Evolutionary conservation across 1,140 invertebrate genomes (phyloP).

Genomic region (Euura saliciscinereae): DNA sequence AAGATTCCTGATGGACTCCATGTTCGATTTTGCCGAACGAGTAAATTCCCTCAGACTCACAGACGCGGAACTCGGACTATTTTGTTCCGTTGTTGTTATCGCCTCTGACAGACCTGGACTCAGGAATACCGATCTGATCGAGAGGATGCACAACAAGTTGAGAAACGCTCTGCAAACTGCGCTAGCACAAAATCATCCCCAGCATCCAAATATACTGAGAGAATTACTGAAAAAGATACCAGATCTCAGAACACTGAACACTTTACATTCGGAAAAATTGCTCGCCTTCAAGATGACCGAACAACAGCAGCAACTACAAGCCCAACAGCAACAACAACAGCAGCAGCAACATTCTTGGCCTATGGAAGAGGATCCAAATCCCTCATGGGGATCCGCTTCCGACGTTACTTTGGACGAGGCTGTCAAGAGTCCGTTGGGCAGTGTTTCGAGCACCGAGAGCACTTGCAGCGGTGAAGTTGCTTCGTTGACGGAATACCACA

Average conservation of each 20-base stretch:
- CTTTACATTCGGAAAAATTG: slow-evolving; percentile 94
- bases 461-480: slow-evolving; percentile 70
- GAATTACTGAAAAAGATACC: slow-evolving; percentile 94
- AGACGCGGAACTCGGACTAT: slow-evolving; percentile 92
- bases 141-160: slow-evolving; percentile 89
- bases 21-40: slow-evolving; percentile 96
- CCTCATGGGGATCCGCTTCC: slow-evolving; percentile 72
- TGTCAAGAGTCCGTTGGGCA: slow-evolving; percentile 81
- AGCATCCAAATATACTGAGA: slow-evolving; percentile 77
- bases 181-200: slow-evolving; percentile 84
- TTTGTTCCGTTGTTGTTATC: slow-evolving; percentile 94
- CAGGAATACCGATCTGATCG: slow-evolving; percentile 88
- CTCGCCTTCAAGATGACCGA: slow-evolving; percentile 91
- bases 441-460: slow-evolving; percentile 84
- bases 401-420: slow-evolving; percentile 76
- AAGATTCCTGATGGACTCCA: slow-evolving; percentile 93
- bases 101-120: slow-evolving; percentile 92
- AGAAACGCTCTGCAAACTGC: slow-evolving; percentile 86
- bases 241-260: slow-evolving; percentile 93
- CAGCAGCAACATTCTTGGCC: slow-evolving; percentile 64
- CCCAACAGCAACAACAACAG: slow-evolving; percentile 52
- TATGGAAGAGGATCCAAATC: slow-evolving; percentile 51
- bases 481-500: slow-evolving; percentile 66
- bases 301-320: slow-evolving; percentile 79
- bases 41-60: slow-evolving; percentile 89